Percentiles rank a stretch among this genome's conserved stretches.
Evolutionary conservation across 1,140 invertebrate species (phyloP).

Genomic region (Sminthurinus signatus): DNA sequence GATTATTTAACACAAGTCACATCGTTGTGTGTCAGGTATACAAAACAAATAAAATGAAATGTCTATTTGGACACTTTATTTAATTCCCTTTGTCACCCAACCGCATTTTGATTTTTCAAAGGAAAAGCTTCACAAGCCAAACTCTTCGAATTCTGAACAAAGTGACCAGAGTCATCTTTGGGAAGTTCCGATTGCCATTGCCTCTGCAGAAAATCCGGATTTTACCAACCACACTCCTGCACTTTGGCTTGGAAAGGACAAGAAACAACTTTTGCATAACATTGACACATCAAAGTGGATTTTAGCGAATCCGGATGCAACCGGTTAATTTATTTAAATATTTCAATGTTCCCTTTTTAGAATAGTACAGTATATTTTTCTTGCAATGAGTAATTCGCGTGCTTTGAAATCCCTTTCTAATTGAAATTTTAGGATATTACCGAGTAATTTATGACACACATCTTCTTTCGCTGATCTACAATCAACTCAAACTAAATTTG

Average conservation of each 20-base stretch:
- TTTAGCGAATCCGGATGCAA: conserved; percentile 21
- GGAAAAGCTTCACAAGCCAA: too few relatives aligned
- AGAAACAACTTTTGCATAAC: conserved; percentile 44
- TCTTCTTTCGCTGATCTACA: conserved; percentile 12
- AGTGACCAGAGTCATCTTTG: too few relatives aligned
- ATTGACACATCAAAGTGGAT: conserved; percentile 23
- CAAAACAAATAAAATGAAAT: too few relatives aligned
- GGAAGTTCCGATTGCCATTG: conserved; percentile 78
- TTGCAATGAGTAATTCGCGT: neutral
- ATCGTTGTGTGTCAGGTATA: too few relatives aligned
- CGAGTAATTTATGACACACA: conserved; percentile 69
- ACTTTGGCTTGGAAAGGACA: conserved; percentile 58
- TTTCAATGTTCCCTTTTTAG: neutral
- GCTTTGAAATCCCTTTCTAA: too few relatives aligned
- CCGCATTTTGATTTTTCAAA: too few relatives aligned
- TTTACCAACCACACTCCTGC: conserved; percentile 61
- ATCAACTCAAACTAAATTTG: conserved; percentile 19
- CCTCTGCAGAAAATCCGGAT: conserved; percentile 54
- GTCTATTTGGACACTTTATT: too few relatives aligned
- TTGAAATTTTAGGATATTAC: conserved; percentile 58
- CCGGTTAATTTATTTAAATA: neutral
- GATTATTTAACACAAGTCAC: too few relatives aligned
- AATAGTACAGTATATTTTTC: neutral
- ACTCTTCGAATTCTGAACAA: too few relatives aligned
- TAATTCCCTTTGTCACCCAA: too few relatives aligned